Conservation (phyloP, 2,113 vertebrate species). For the Lepus europaeus region DNA sequence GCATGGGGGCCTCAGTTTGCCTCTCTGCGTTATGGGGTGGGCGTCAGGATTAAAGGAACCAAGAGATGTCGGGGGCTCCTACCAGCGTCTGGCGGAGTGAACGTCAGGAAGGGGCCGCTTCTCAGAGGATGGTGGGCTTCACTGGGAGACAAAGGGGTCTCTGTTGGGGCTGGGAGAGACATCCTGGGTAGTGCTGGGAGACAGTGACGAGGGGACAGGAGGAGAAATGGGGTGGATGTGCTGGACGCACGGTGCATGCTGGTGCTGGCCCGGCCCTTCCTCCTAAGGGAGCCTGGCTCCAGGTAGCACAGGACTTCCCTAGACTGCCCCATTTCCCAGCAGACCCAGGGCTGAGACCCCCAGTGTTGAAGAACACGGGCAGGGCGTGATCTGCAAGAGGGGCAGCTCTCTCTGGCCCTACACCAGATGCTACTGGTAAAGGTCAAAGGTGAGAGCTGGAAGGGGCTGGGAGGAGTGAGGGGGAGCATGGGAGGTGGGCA, state of each 20-base stretch:
- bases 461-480: neutral
- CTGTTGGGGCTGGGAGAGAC: neutral
- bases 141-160: neutral
- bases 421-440: neutral
- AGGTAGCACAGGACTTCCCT: neutral
- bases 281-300: neutral
- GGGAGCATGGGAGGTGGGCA: neutral
- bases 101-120: neutral
- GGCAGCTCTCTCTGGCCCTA: neutral
- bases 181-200: neutral
- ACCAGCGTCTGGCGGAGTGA: too few relatives aligned
- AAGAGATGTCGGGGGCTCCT: neutral
- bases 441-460: neutral
- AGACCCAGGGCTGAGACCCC: neutral
- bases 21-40: neutral
- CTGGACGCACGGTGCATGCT: neutral
- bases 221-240: neutral
- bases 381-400: neutral
- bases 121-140: neutral
- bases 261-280: neutral
- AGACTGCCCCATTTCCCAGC: neutral
- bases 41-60: neutral
- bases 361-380: neutral
- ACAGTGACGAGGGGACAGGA: neutral
- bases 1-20: neutral